Evolutionary conservation across 2,113 vertebrate genomes (phyloP).

Genomic region (Gymnarchus niloticus): DNA sequence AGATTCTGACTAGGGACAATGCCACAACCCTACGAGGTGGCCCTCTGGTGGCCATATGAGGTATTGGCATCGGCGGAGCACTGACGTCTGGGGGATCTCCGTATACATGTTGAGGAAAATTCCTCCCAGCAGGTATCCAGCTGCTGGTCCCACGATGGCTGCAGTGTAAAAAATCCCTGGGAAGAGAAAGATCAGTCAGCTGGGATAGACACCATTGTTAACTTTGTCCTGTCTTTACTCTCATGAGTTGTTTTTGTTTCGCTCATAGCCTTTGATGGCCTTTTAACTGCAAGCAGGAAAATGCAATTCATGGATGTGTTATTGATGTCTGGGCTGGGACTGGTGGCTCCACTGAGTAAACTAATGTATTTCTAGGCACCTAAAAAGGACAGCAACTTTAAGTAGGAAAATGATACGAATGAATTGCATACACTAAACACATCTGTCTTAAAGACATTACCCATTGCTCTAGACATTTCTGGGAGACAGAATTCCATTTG

Average conservation of each 20-base stretch:
- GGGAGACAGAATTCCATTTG: too few species aligned
- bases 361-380: not conserved
- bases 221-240: not conserved
- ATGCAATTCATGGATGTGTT: constrained; percentile 35
- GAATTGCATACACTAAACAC: not conserved
- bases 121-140: constrained; percentile 89
- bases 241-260: not conserved
- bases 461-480: too few species aligned
- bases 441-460: not conserved
- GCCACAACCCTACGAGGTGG: not conserved
- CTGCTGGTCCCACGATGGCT: constrained; percentile 88
- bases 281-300: constrained; percentile 36
- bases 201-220: constrained; percentile 4
- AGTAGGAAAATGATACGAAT: not conserved
- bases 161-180: constrained; percentile 90
- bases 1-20: not conserved
- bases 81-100: constrained; percentile 77
- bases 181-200: not conserved
- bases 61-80: constrained; percentile 26
- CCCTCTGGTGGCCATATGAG: not conserved
- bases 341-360: constrained; percentile 25
- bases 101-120: constrained; percentile 87
- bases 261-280: constrained; percentile 28
- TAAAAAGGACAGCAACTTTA: not conserved
- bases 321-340: constrained; percentile 40